Base-by-base conservation (phyloP, 2,888 invertebrate species). In the Dicyrtoma fusca region DNA sequence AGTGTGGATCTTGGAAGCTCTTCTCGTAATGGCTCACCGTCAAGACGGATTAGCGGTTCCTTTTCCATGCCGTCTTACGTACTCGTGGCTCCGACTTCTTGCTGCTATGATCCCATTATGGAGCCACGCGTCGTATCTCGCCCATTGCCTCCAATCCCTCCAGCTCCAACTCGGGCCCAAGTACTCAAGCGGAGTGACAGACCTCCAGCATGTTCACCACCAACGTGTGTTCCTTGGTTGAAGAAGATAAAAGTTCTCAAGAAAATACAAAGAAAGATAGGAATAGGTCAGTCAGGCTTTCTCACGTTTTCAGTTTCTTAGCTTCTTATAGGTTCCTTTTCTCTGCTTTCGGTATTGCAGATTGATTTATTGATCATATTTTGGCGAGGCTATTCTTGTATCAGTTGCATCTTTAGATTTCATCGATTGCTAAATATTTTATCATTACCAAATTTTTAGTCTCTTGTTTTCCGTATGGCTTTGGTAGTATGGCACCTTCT, bases 211-310 rank as follows among this genome's bases (percentile, higher is more conserved):
- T 74, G 34, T 34, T 34, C 34, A 34, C 34, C 79, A n/a, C 77
- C 77, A 13, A 77, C 77, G 26, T 79, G 79, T 75, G 75, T 79
- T 62, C 75, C 78, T 3, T 79, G 79, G 79, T 70, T 79, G 45
- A 86, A 86, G 84, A 93, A 92, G 86, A 93, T 94, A 92, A 93
- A 93, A 86, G 91, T 94, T 75, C 85, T 94, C 77, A 94, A 94
- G 87, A 94, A 93, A 84, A 91, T 94, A 82, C 93, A 92, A 85
- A 90, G 89, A 82, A 91, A 92, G 82, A 93, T 94, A 83, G 93
- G 94, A 82, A 85, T 94, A 84, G 92, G 94, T 93, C 85, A 89
- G 92, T 75, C 10, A 19, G 19, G 17, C 49, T 49, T 49, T 17
- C 14, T 17, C 14, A 49, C 49, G 14, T 49, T 49, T 13, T 49